Evolutionary conservation across 1,140 invertebrate genomes (phyloP).

Genomic region (Gonioctena quinquepunctata): DNA sequence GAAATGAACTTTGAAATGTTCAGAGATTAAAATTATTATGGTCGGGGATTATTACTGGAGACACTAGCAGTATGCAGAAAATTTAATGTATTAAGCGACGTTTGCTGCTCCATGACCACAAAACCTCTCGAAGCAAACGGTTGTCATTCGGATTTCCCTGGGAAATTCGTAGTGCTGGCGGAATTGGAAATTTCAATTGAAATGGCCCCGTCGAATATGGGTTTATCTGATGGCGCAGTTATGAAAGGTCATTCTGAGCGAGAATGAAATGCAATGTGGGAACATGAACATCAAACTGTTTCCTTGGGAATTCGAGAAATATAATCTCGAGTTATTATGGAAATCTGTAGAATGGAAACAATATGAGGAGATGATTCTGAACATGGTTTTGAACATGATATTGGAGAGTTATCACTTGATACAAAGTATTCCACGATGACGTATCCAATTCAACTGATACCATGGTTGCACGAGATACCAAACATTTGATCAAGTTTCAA

Average conservation of each 20-base stretch:
- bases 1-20: constrained; percentile 10
- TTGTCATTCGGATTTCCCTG: constrained; percentile 5
- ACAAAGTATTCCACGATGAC: no score
- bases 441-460: no score
- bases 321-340: background rate
- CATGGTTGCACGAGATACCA: no score
- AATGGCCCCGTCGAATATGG: background rate
- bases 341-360: no score
- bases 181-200: constrained; percentile 6
- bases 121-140: background rate
- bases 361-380: no score
- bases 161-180: background rate
- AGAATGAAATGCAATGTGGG: background rate
- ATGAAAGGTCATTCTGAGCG: background rate
- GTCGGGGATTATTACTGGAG: constrained; percentile 9
- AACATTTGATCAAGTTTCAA: no score
- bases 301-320: background rate
- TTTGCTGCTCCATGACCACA: background rate
- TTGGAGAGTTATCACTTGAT: no score
- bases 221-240: background rate
- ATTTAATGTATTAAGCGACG: constrained; percentile 1
- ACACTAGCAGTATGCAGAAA: constrained; percentile 9
- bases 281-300: background rate
- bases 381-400: no score
- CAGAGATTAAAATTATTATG: constrained; percentile 27